Percentiles rank a stretch among this genome's conserved stretches.
These are phyloP conservation scores for Malthinus seriepunctatus DNA, from an alignment of 2,888 invertebrate genomes.

Conservation along the genomic window DNA sequence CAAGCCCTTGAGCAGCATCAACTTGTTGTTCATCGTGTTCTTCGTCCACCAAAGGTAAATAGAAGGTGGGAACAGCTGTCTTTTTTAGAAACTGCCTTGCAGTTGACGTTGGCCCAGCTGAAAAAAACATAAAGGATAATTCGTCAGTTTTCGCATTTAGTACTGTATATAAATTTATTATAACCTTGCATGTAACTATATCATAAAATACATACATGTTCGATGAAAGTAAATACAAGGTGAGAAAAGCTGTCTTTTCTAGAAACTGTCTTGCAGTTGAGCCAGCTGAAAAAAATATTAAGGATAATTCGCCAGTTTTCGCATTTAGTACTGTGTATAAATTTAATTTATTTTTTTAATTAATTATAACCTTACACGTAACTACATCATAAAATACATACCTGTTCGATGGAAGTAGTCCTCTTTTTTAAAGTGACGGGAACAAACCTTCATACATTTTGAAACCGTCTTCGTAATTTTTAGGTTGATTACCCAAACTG, in stretches of 20 bases:
- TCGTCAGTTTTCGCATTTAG: too few species aligned
- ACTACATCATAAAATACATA: too few species aligned
- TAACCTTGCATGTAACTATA: too few species aligned
- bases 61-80: background rate
- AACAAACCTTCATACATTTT: background rate
- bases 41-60: background rate
- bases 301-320: too few species aligned
- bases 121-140: too few species aligned
- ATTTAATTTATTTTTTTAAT: too few species aligned
- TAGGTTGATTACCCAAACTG: background rate
- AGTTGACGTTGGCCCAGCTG: background rate
- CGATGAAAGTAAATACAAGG: background rate
- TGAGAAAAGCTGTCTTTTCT: too few species aligned
- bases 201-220: background rate
- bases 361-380: too few species aligned
- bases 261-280: background rate
- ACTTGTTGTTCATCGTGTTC: background rate
- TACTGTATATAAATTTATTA: too few species aligned
- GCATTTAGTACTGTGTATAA: too few species aligned
- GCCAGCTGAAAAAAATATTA: background rate
- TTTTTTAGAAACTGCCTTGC: background rate
- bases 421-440: background rate
- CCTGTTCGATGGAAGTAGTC: background rate
- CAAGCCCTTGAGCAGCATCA: background rate
- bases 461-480: background rate